Base-by-base conservation (phyloP, 2,797 vertebrate species). In the Lagodon rhomboides region DNA sequence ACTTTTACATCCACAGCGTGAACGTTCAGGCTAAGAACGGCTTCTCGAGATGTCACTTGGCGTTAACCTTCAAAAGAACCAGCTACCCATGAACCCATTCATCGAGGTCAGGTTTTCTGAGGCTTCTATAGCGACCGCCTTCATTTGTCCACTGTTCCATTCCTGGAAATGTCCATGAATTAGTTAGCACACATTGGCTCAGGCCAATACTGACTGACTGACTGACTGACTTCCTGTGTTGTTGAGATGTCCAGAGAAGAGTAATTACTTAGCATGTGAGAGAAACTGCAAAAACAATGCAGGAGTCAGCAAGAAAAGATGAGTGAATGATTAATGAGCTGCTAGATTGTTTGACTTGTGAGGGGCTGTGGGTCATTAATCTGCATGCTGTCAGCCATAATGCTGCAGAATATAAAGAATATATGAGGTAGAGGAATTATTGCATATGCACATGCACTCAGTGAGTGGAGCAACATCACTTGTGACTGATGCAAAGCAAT, bases 161-260 rank as follows among this genome's bases (percentile, higher is more conserved):
- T 90, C 83, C 81, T 73, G 65, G 77, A 91, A 91, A 85, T 59
- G 58, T 68, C 59, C 73, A 90, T 65, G 46, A 92, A 93, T 91
- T 89, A 88, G 77, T 90, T 83, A 89, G 79, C 73, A 68, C 38
- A 65, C 73, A 77, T 87, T 73, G 88, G 85, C 75, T 78, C 75
- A 87, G 67, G 8, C 58, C 51, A 74, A 76, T 54, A 41, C 38
- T 38, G 51, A 83, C 64, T 47, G 66, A 64, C 53, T 62, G 30
- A 30, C 30, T 38, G 51, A 83, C 64, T 47, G 66, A 64, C 54
- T 62, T 68, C 67, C 30, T 54, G 80, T 23, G 27, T 18, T 73
- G 69, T 61, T 27, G 12, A 22, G 30, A 63, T 75, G 23, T n/a
- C 62, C 25, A 66, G 63, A 62, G 71, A 68, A 49, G 63, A 62